Conservation (phyloP, 2,888 invertebrate species). For the Ormyrus labotus region DNA sequence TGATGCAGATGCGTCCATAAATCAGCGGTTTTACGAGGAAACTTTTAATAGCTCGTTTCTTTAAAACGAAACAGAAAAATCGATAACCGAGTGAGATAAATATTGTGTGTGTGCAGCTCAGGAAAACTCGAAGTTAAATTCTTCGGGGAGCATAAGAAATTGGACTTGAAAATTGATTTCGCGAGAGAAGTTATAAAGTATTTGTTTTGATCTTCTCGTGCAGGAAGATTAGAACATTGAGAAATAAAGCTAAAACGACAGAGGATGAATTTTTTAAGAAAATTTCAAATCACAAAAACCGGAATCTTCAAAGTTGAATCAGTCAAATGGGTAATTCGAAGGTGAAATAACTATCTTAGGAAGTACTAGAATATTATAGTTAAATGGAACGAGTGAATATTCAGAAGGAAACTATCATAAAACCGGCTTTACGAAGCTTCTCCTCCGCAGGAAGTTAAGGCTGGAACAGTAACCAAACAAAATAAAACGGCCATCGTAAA, state of each 20-base stretch:
- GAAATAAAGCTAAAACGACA: no score
- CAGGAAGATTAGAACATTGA: neutral
- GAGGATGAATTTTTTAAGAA: no score
- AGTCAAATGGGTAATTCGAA: neutral
- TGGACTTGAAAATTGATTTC: constrained; percentile 4
- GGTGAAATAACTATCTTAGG: neutral
- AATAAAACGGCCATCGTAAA: neutral
- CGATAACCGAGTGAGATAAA: no score
- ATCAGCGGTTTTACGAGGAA: no score
- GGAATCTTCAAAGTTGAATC: no score
- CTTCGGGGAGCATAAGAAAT: neutral
- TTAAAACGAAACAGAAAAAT: no score
- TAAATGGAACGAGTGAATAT: neutral
- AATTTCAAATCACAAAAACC: no score
- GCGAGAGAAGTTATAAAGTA: no score
- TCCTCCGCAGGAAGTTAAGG: no score
- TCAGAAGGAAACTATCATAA: constrained; percentile 5
- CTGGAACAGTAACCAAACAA: neutral
- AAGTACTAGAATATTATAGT: neutral
- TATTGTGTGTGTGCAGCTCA: neutral
- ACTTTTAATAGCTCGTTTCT: no score
- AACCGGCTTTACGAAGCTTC: neutral
- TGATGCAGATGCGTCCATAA: no score
- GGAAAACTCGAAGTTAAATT: neutral
- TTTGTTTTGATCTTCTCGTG: no score